phyloP scores from a whole-genome alignment of 2,113 vertebrate species.

The Ciconia maguari region DNA sequence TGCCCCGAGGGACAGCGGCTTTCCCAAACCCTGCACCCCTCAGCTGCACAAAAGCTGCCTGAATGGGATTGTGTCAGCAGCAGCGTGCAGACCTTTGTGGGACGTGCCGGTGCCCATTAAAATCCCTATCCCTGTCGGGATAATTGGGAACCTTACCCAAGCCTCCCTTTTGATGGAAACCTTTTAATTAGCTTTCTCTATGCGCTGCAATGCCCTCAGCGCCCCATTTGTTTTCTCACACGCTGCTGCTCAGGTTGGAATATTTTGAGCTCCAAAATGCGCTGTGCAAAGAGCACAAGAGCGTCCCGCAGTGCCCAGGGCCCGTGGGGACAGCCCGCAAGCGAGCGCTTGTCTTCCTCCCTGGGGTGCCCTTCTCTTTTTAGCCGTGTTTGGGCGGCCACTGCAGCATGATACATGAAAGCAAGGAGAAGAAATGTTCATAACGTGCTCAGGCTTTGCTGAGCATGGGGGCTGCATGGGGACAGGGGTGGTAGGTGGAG shows the following conservation, averaged over 20 bases:
- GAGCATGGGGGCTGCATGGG: fast-evolving
- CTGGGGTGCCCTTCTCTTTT: neutral
- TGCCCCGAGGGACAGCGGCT: fast-evolving
- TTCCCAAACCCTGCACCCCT: neutral
- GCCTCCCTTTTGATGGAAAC: conserved; percentile 14
- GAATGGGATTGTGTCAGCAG: conserved; percentile 7
- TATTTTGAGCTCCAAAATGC: neutral
- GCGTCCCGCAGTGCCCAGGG: neutral
- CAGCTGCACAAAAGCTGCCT: neutral
- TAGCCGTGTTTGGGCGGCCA: neutral
- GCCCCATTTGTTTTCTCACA: neutral
- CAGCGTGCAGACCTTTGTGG: neutral
- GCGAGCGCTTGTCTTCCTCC: neutral
- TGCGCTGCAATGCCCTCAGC: neutral
- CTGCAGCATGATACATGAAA: fast-evolving
- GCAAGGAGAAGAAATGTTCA: neutral
- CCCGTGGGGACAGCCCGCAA: neutral
- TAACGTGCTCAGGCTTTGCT: fast-evolving
- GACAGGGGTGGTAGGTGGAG: neutral
- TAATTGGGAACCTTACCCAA: conserved; percentile 23
- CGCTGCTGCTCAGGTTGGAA: neutral
- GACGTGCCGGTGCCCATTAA: neutral
- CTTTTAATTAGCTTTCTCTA: neutral
- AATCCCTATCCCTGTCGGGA: neutral
- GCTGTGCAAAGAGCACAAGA: fast-evolving